Conservation (phyloP, 2,113 vertebrate genomes). For the Lates calcarifer region DNA sequence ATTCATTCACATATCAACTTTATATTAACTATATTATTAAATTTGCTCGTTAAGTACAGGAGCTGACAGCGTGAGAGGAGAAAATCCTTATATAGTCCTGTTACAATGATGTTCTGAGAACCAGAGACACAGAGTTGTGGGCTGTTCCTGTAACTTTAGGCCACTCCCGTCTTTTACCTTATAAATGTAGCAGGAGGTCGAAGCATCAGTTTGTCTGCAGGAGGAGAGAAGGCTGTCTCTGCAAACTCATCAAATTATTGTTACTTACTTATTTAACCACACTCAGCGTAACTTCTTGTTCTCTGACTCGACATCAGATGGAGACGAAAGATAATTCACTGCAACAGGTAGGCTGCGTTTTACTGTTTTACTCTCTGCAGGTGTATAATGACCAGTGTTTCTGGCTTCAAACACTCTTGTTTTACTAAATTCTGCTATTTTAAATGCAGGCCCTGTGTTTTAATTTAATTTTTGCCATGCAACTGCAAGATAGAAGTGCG, state of each 20-base stretch:
- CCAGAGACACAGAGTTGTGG: background rate
- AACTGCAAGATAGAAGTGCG: background rate
- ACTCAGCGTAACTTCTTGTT: background rate
- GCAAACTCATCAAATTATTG: no score
- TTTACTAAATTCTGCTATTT: no score
- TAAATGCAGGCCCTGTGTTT: background rate
- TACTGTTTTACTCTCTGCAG: no score
- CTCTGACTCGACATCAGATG: conserved; percentile 33
- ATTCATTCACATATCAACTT: no score
- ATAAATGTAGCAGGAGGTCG: conserved; percentile 31
- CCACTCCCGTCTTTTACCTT: conserved; percentile 28
- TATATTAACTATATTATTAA: no score
- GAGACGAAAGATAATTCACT: conserved; percentile 23
- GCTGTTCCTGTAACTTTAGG: background rate
- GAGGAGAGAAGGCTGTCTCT: background rate
- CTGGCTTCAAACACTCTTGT: no score
- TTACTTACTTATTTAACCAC: background rate
- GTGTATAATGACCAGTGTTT: background rate
- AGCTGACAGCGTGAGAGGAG: no score
- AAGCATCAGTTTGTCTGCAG: background rate
- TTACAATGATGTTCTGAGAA: no score
- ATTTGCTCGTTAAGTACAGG: no score
- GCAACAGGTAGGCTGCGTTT: conserved; percentile 30
- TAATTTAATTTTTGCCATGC: background rate
- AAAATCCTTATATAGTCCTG: no score